A percentile compares a stretch with the other conserved stretches of the same genome.
phyloP scores from a whole-genome alignment of 2,888 invertebrate species.

The Allolobophora icterica region DNA sequence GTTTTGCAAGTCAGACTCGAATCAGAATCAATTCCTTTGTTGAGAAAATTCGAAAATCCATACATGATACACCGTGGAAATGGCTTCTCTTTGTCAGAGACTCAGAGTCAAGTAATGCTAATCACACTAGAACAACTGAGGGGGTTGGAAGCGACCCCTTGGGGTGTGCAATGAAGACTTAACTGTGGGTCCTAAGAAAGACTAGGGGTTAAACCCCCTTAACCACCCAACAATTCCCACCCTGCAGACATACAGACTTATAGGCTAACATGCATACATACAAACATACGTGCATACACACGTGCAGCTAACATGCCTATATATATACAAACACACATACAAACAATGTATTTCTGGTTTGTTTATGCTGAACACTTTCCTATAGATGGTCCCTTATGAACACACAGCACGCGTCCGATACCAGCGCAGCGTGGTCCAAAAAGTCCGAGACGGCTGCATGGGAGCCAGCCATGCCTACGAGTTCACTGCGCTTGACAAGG shows the following conservation, averaged over 20 bases:
- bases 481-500: not conserved
- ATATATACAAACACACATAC: not conserved
- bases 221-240: too few relatives aligned
- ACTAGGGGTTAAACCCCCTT: too few relatives aligned
- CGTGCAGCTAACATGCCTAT: conserved; percentile 27
- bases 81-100: too few relatives aligned
- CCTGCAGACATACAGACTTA: conserved; percentile 32
- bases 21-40: too few relatives aligned
- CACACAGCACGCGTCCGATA: not conserved
- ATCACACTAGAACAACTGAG: too few relatives aligned
- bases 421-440: not conserved
- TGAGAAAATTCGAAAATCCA: too few relatives aligned
- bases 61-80: too few relatives aligned
- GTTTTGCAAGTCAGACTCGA: too few relatives aligned
- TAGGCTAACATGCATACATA: conserved; percentile 36
- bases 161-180: too few relatives aligned
- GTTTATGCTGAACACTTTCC: not conserved
- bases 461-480: not conserved
- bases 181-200: too few relatives aligned
- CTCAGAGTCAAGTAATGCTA: too few relatives aligned
- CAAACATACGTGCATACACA: conserved; percentile 40
- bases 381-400: not conserved
- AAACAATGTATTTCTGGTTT: not conserved
- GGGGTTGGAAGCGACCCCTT: too few relatives aligned
- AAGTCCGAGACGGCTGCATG: not conserved